Base-by-base conservation (phyloP, 2,888 invertebrate species). In the Drosophila cracens region DNA sequence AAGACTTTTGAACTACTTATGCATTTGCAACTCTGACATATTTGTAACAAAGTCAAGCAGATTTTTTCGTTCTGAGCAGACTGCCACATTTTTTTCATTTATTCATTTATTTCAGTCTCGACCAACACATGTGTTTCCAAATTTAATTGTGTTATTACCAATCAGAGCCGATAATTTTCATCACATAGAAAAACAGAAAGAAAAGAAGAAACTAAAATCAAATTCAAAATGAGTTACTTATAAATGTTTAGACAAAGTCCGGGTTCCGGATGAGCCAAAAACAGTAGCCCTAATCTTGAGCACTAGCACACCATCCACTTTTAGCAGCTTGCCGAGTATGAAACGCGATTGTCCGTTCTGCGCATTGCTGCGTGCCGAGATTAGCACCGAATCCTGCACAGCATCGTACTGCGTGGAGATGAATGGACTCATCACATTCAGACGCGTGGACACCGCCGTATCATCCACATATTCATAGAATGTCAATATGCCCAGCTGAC, bases 351-450 rank as follows among this genome's bases (percentile, higher is more conserved):
- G 93, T 59, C 95, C 89, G 87, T 93, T 86, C 76, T 94, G 93
- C 1, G 93, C 91, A 56, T 95, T 95, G 0, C 97, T 96, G 54
- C 98, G 94, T 25, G 95, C 95, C 0, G 97, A 96, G 3, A 97
- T 94, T 4, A 98, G 91, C 0, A 96, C 93, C 65, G 96, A 95
- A 54, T 95, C 94, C 0, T 95, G 94, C 0, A 93, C 93, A 0
- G 93, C 91, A 83, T 98, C 96, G 76, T 96, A 96, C 36, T 95
- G 94, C 82, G 97, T 94, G 0, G 96, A 96, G 76, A 96, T 94
- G 86, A 97, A 96, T 0, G 97, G 96, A 0, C 97, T 97, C 38
- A 96, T 95, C 0, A 96, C 87, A 0, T 95, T 94, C 36, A 97
- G 91, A 0, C 90, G 90, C 1, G 94, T 93, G 25, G 94, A 92